Conservation (phyloP, 2,797 vertebrate species). For the Macropodus opercularis region DNA sequence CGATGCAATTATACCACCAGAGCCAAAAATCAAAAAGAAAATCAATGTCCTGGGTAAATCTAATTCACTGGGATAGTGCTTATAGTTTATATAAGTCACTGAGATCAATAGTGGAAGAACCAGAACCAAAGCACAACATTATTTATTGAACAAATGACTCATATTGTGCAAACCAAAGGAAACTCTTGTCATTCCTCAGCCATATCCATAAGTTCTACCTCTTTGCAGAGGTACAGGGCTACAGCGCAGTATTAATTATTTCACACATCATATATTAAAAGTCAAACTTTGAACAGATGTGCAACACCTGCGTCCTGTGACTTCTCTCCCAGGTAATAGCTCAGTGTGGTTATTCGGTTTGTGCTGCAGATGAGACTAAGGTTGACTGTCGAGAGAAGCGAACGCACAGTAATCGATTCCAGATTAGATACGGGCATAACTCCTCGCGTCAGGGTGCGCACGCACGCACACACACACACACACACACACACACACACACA, state of each 20-base stretch:
- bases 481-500: too few species aligned
- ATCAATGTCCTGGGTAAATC: conserved; percentile 42
- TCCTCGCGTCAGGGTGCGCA: neutral
- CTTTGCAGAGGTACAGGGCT: neutral
- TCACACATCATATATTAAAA: neutral
- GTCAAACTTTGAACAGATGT: neutral
- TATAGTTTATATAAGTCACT: conserved; percentile 37
- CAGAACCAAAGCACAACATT: conserved; percentile 31
- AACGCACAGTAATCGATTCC: conserved; percentile 25
- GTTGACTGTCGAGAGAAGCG: conserved; percentile 13
- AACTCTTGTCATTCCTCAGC: neutral
- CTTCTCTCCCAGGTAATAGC: neutral
- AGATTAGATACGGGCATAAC: conserved; percentile 29
- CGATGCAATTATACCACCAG: conserved; percentile 45
- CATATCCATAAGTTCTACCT: neutral
- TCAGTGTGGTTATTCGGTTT: neutral
- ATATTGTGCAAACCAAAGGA: neutral
- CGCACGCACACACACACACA: neutral
- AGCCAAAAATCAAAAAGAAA: conserved; percentile 34
- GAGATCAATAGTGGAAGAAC: conserved; percentile 51
- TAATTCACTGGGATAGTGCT: conserved; percentile 13
- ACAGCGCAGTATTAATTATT: neutral
- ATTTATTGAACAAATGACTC: conserved; percentile 34
- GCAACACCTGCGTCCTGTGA: neutral
- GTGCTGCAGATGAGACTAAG: conserved; percentile 13